Percentiles rank a stretch among this genome's conserved stretches.
phyloP scores from a whole-genome alignment of 2,797 vertebrate genomes.

The Argyrosomus regius region DNA sequence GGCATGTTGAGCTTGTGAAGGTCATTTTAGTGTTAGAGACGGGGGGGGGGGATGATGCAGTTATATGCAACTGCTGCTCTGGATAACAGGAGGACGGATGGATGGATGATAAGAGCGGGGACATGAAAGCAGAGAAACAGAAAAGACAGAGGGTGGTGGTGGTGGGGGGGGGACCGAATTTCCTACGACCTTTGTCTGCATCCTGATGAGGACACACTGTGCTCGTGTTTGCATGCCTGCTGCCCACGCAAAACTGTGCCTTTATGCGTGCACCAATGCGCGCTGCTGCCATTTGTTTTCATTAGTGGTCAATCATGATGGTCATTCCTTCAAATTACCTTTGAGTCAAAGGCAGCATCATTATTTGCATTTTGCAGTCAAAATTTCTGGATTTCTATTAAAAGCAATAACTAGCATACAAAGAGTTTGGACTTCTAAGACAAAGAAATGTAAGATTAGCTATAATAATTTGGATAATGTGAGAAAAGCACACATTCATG shows the following conservation, averaged over 20 bases:
- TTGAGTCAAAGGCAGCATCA: conserved; percentile 15
- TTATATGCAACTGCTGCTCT: conserved; percentile 56
- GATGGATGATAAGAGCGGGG: conserved; percentile 51
- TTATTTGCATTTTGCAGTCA: conserved; percentile 31
- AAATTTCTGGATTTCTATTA: background rate
- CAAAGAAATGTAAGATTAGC: too few relatives aligned
- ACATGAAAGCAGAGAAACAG: conserved; percentile 21
- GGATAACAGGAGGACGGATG: conserved; percentile 54
- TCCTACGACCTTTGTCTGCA: conserved; percentile 46
- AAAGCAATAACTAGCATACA: background rate
- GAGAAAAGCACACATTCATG: conserved; percentile 1
- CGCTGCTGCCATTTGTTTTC: conserved; percentile 56
- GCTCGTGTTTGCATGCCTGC: conserved; percentile 6
- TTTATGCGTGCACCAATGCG: conserved; percentile 20
- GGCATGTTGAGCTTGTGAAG: conserved; percentile 72
- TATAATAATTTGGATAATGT: background rate
- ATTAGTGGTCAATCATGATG: conserved; percentile 45
- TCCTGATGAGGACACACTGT: conserved; percentile 35
- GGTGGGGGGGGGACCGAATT: conserved; percentile 22
- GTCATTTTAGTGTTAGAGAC: conserved; percentile 74
- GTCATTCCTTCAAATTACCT: conserved; percentile 43
- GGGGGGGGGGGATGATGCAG: conserved; percentile 62
- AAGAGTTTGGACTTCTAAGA: background rate
- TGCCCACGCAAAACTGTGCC: background rate
- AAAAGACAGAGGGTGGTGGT: conserved; percentile 17